phyloP scores from a whole-genome alignment of 2,888 invertebrate genomes.

The Spicauda simplicius region DNA sequence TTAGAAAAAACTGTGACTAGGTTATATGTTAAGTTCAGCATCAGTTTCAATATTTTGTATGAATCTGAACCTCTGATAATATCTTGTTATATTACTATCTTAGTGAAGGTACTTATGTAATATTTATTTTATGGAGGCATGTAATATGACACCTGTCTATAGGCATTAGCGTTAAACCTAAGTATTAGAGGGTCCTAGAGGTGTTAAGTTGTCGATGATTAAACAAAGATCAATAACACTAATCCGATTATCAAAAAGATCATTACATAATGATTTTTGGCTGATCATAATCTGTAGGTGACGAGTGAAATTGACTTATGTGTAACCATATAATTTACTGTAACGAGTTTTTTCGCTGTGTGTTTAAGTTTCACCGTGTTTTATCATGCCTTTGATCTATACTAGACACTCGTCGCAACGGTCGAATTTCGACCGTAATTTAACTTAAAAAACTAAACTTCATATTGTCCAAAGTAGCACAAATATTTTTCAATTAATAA shows the following conservation, averaged over 20 bases:
- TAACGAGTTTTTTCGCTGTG: too few species aligned
- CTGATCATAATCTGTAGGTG: constrained; percentile 10
- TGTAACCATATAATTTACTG: neutral
- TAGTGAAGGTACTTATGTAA: constrained; percentile 55
- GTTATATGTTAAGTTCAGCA: too few species aligned
- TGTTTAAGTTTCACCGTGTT: too few species aligned
- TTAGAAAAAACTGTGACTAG: too few species aligned
- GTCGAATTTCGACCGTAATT: too few species aligned
- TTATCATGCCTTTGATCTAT: too few species aligned
- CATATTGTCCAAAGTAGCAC: too few species aligned
- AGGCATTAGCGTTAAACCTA: constrained; percentile 56
- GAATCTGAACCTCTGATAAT: constrained; percentile 7
- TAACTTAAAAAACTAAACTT: too few species aligned
- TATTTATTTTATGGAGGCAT: constrained; percentile 53
- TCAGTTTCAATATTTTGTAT: neutral
- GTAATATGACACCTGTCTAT: constrained; percentile 65
- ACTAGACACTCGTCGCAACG: too few species aligned
- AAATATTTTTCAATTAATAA: too few species aligned
- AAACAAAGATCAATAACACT: constrained; percentile 37
- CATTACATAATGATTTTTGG: constrained; percentile 23
- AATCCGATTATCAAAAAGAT: constrained; percentile 21
- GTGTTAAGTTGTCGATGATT: constrained; percentile 51
- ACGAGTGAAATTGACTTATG: neutral
- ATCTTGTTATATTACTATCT: constrained; percentile 54
- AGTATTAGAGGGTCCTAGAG: constrained; percentile 52